phyloP scores from a whole-genome alignment of 2,888 invertebrate species.

The Argynnis bischoffii region DNA sequence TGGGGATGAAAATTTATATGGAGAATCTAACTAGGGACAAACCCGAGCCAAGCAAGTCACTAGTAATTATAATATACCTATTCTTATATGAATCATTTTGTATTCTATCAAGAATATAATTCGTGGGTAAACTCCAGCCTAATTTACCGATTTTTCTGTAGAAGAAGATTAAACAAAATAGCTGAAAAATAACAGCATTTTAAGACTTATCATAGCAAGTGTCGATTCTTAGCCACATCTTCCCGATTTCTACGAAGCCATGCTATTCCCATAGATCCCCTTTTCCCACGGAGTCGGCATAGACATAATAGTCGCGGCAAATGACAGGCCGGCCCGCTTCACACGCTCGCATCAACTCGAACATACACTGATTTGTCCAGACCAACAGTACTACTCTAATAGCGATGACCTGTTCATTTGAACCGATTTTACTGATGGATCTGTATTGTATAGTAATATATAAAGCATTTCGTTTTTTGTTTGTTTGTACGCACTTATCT shows the following conservation, averaged over 20 bases:
- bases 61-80: too few relatives aligned
- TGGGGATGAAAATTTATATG: too few relatives aligned
- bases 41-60: too few relatives aligned
- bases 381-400: constrained; percentile 33
- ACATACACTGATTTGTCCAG: constrained; percentile 34
- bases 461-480: not conserved
- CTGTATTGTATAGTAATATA: not conserved
- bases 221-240: not conserved
- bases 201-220: too few relatives aligned
- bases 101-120: too few relatives aligned
- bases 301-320: constrained; percentile 47
- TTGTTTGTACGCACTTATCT: not conserved
- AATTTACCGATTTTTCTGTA: not conserved
- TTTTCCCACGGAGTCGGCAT: constrained; percentile 47
- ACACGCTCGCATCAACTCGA: constrained; percentile 45
- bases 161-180: not conserved
- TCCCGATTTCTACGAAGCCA: constrained; percentile 16
- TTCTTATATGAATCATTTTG: too few relatives aligned
- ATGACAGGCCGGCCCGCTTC: constrained; percentile 54
- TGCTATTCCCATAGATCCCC: constrained; percentile 39
- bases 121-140: too few relatives aligned
- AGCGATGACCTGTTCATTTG: constrained; percentile 24
- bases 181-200: too few relatives aligned
- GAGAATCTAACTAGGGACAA: too few relatives aligned
- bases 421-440: not conserved